Evolutionary conservation across 2,113 vertebrate species (phyloP).

Genomic region (Nannospalax galili): DNA sequence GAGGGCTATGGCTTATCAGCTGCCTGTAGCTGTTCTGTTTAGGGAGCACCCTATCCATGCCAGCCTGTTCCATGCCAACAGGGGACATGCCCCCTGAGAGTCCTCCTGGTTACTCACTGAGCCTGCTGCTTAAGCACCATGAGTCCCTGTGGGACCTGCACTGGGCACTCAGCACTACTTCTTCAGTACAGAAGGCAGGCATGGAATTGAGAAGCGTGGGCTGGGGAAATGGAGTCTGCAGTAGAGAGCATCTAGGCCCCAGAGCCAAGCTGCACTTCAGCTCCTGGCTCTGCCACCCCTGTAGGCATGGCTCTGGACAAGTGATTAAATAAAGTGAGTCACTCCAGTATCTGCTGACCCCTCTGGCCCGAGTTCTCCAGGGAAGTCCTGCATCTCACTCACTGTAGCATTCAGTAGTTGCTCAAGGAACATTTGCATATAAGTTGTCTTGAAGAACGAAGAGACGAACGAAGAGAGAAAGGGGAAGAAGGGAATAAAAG

Average conservation of each 20-base stretch:
- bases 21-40: neutral
- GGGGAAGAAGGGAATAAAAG: neutral
- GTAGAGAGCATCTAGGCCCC: neutral
- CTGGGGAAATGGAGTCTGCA: neutral
- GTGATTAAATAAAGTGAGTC: neutral
- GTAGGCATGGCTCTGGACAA: neutral
- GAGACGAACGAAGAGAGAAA: neutral
- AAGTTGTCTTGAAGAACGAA: neutral
- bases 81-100: neutral
- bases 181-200: neutral
- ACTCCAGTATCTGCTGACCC: neutral
- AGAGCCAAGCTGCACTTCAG: neutral
- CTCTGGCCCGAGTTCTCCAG: neutral
- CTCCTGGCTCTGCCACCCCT: neutral
- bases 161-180: neutral
- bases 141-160: neutral
- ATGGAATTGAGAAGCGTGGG: neutral
- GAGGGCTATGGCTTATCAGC: neutral
- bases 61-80: neutral
- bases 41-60: neutral
- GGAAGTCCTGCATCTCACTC: neutral
- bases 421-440: neutral
- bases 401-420: neutral
- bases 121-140: neutral
- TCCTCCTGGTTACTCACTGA: neutral